Evolutionary conservation across 2,888 invertebrate species (phyloP).

Genomic region (Apotomis capreana): DNA sequence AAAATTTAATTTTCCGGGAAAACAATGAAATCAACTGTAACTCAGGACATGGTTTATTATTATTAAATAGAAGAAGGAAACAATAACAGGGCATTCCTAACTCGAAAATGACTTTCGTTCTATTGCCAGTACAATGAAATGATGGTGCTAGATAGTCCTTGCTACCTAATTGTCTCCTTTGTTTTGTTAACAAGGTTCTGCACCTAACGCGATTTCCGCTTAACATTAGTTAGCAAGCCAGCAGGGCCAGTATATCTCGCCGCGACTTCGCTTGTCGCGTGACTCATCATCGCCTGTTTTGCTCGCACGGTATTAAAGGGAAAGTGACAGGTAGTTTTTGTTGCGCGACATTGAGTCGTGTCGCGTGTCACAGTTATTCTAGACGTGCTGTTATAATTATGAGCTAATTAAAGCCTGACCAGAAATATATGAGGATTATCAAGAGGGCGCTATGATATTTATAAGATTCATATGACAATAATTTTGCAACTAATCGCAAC

Average conservation of each 20-base stretch:
- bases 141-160: constrained; percentile 16
- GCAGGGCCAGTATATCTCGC: not conserved
- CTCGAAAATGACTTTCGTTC: constrained; percentile 20
- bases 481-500: no score
- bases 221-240: constrained; percentile 5
- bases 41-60: constrained; percentile 7
- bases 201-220: constrained; percentile 3
- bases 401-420: no score
- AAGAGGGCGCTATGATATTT: no score
- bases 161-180: constrained; percentile 33
- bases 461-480: no score
- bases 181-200: constrained; percentile 32
- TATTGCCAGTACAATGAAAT: constrained; percentile 22
- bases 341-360: no score
- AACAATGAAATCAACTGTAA: constrained; percentile 15
- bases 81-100: constrained; percentile 17
- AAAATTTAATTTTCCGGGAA: constrained; percentile 19
- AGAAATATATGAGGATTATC: no score
- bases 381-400: no score
- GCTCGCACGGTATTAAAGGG: no score
- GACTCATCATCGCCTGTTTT: no score
- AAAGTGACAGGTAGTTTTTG: no score
- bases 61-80: constrained; percentile 5
- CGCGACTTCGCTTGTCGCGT: no score
- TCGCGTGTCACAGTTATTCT: no score